phyloP scores from a whole-genome alignment of 64 coral and sea anemone species.

The Porites lutea region DNA sequence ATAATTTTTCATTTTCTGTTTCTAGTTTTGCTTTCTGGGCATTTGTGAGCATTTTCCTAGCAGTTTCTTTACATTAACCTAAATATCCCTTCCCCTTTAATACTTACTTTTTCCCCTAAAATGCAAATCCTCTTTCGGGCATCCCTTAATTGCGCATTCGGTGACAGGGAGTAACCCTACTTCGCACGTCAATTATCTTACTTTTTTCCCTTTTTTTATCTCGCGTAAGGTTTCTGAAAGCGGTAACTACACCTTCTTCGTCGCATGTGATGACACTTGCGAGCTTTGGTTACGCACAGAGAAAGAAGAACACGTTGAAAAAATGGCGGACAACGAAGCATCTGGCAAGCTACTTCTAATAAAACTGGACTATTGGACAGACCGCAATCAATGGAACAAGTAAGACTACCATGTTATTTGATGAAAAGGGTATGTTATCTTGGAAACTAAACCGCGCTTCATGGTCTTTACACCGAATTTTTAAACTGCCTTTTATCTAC shows the following conservation, averaged over 20 bases:
- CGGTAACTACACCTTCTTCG: constrained; percentile 63
- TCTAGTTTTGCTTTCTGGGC: no score
- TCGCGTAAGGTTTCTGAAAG: constrained; percentile 43
- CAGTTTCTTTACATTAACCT: no score
- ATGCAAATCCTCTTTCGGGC: no score
- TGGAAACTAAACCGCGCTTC: no score
- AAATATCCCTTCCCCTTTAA: no score
- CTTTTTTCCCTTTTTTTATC: not conserved
- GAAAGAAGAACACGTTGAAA: not conserved
- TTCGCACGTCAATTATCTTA: no score
- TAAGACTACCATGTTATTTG: not conserved
- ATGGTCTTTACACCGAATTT: not conserved
- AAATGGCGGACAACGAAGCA: not conserved
- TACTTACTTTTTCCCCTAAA: no score
- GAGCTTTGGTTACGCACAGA: constrained; percentile 23
- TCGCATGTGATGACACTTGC: constrained; percentile 48
- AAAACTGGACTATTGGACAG: not conserved
- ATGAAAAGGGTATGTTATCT: not conserved
- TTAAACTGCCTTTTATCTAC: no score
- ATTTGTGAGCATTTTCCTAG: no score
- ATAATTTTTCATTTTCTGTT: no score
- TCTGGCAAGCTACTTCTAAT: not conserved
- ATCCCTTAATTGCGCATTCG: no score
- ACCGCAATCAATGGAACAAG: constrained; percentile 43
- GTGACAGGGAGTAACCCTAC: no score